Evolutionary conservation across 2,113 vertebrate species (phyloP), one percentile per base, ranked within the genome.

Genomic region (Proteles cristata): DNA sequence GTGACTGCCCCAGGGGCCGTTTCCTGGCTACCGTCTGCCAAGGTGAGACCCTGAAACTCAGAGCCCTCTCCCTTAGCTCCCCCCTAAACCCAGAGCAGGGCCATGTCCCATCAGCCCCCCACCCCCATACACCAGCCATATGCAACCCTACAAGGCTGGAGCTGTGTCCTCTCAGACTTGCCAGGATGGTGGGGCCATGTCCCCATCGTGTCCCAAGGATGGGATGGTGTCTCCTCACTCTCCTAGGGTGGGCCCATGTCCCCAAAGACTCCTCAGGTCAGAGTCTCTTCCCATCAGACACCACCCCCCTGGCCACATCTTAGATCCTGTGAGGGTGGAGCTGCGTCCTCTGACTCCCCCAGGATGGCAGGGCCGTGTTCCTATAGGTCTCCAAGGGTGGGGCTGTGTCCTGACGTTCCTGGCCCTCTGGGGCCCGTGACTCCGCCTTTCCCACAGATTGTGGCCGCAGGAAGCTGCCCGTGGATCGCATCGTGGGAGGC

Each of bases 401-500:
- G 14, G 9, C 81, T n/a, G 0, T 7, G 81, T 53, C 79, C 77
- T 21, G 23, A 43, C 80, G 2, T 17, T 63, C 61, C 6, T 2
- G 80, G 23, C 26, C 43, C 4, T 66, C 61, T 12, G 0, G 0
- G 50, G 3, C 1, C 1, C 43, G 43, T 15, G 3, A 53, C n/a
- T 4, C 25, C 7, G 11, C 33, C 25, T 28, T 14, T 12, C 89
- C 80, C 71, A 0, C 97, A 99, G 99, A 99, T 94, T 99, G 99
- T 35, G 99, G 99, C 14, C 98, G 99, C 12, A 98, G 99, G 6
- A 99, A 99, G 96, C 98, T 99, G 88, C 99, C 99, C 0, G 99
- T 99, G 10, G 99, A 99, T 82, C 98, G 99, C 61, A 99, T 99
- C 0, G 99, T 99, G 9, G 99, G 99, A 0, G 99, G 99, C 6